A percentile compares a stretch with the other conserved stretches of the same genome.
phyloP scores from a whole-genome alignment of 2,797 vertebrate genomes.

The Huso huso region DNA sequence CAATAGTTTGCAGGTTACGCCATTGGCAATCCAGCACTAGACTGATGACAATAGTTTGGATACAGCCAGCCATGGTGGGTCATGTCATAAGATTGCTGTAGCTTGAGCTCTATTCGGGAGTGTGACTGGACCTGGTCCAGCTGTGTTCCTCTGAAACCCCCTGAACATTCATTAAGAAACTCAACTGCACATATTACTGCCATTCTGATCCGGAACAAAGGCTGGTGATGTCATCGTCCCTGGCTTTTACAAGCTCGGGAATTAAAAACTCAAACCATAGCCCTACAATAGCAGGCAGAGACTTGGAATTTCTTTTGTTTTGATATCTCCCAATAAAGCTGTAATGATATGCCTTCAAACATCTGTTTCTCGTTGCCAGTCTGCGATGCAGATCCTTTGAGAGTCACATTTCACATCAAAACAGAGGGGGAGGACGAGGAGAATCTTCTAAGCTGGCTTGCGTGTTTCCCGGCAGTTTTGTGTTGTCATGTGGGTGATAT shows the following conservation, averaged over 20 bases:
- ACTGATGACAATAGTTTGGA: slow-evolving; percentile 9
- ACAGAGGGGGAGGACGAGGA: no score
- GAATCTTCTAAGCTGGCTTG: no score
- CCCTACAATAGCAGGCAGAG: slow-evolving; percentile 28
- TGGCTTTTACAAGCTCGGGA: slow-evolving; percentile 12
- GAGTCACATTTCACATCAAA: slow-evolving; percentile 32
- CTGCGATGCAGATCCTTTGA: slow-evolving; percentile 39
- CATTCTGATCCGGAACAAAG: slow-evolving; percentile 30
- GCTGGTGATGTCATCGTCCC: slow-evolving; percentile 32
- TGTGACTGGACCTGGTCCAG: not conserved
- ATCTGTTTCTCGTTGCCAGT: slow-evolving; percentile 61
- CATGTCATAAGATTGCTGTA: not conserved
- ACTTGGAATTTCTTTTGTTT: slow-evolving; percentile 49
- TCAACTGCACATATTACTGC: slow-evolving; percentile 12
- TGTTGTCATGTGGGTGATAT: no score
- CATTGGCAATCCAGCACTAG: no score
- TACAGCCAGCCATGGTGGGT: not conserved
- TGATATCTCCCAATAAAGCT: slow-evolving; percentile 58
- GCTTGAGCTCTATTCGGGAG: not conserved
- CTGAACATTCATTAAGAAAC: slow-evolving; percentile 13
- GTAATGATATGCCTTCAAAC: slow-evolving; percentile 49
- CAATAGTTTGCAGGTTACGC: no score
- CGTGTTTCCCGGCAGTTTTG: no score
- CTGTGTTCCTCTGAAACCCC: slow-evolving; percentile 21
- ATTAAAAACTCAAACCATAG: slow-evolving; percentile 28